Evolutionary conservation across 2,888 invertebrate genomes (phyloP).

Genomic region (Phalangium opilio): DNA sequence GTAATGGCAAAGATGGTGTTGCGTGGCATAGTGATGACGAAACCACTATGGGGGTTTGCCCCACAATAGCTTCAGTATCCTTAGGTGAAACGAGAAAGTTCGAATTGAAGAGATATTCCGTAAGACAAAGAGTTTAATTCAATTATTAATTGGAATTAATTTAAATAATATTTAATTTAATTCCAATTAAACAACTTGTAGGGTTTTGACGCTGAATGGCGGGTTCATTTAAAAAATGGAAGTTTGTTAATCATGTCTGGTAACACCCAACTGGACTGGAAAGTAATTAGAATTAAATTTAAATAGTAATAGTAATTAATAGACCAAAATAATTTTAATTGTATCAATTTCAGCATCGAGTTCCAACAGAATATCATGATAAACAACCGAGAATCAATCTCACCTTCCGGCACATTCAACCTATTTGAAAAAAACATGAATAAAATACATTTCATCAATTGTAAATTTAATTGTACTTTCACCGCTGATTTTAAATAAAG

Average conservation of each 20-base stretch:
- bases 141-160: slow-evolving; percentile 1
- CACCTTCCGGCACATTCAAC: slow-evolving; percentile 25
- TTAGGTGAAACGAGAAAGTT: slow-evolving; percentile 32
- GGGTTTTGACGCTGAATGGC: slow-evolving; percentile 18
- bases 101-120: slow-evolving; percentile 31
- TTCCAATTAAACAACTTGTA: not conserved
- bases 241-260: slow-evolving; percentile 37
- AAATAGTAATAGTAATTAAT: too few species aligned
- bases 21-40: slow-evolving; percentile 37
- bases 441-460: too few species aligned
- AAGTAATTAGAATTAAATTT: slow-evolving; percentile 23
- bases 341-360: slow-evolving; percentile 27
- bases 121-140: slow-evolving; percentile 18
- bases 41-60: slow-evolving; percentile 29
- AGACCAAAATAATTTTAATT: too few species aligned
- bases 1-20: slow-evolving; percentile 34
- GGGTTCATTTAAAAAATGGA: slow-evolving; percentile 33
- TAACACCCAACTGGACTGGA: slow-evolving; percentile 36
- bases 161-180: slow-evolving; percentile 2
- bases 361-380: slow-evolving; percentile 32
- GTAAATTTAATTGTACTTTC: too few species aligned
- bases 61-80: slow-evolving; percentile 30
- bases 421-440: not conserved
- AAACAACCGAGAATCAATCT: slow-evolving; percentile 29
- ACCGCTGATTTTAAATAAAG: too few species aligned